phyloP scores from a whole-genome alignment of 2,113 vertebrate species.

The Octodon degus region DNA sequence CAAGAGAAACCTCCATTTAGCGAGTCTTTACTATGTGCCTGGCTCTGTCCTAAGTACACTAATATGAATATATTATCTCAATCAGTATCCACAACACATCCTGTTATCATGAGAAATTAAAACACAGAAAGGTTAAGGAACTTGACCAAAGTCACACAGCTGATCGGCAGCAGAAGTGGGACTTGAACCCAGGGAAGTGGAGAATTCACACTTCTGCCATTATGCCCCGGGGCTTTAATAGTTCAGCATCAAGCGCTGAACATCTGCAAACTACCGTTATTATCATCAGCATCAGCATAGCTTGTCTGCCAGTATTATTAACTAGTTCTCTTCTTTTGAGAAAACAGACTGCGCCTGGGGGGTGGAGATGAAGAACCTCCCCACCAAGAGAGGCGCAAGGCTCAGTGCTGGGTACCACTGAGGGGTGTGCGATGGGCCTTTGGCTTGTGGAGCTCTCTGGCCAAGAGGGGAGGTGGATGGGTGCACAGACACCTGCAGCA shows the following conservation, averaged over 20 bases:
- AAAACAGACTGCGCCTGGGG: neutral
- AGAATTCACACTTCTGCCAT: neutral
- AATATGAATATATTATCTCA: too few relatives aligned
- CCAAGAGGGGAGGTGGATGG: neutral
- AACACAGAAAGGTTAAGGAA: neutral
- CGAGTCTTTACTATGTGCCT: neutral
- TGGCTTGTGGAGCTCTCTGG: neutral
- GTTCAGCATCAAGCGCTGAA: neutral
- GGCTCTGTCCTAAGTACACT: neutral
- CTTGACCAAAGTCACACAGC: neutral
- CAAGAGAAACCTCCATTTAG: neutral
- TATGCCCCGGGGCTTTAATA: rapidly evolving
- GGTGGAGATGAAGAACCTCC: neutral
- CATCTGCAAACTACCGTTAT: neutral
- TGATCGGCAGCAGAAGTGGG: neutral
- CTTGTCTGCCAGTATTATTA: neutral
- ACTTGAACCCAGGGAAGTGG: neutral
- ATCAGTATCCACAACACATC: neutral
- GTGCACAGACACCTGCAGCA: neutral
- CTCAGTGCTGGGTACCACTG: rapidly evolving
- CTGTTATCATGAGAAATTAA: neutral
- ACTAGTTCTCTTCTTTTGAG: neutral
- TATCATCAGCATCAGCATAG: neutral
- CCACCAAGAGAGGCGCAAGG: rapidly evolving
- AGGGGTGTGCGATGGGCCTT: rapidly evolving